Conservation (phyloP, 2,888 invertebrate species). For the Craniophora ligustri region DNA sequence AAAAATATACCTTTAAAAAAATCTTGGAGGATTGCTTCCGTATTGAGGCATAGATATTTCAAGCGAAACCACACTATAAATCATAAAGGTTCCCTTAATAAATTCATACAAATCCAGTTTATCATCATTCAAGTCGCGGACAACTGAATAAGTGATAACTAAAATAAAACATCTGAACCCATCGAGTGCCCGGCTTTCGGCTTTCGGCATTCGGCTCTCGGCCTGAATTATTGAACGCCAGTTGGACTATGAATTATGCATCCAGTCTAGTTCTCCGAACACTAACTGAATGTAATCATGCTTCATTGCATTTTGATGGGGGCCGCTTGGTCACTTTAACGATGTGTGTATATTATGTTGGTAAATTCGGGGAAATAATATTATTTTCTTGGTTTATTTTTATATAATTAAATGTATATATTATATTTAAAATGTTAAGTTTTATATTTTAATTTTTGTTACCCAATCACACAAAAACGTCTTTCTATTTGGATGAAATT, state of each 20-base stretch:
- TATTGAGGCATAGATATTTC: conserved; percentile 32
- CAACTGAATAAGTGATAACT: conserved; percentile 56
- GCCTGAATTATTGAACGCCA: conserved; percentile 56
- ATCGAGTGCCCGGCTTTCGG: conserved; percentile 46
- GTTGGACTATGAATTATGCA: conserved; percentile 56
- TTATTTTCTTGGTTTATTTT: no score
- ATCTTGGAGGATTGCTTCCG: no score
- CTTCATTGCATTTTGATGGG: conserved; percentile 52
- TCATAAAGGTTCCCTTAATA: conserved; percentile 41
- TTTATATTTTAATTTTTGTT: no score
- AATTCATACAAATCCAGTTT: conserved; percentile 43
- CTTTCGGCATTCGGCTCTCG: conserved; percentile 42
- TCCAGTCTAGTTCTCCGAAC: conserved; percentile 46
- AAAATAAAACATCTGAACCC: conserved; percentile 56
- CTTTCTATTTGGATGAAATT: no score
- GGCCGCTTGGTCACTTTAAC: conserved; percentile 43
- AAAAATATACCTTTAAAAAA: no score
- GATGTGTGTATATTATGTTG: conserved; percentile 20
- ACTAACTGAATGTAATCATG: conserved; percentile 56
- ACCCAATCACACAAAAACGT: no score
- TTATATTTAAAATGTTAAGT: no score
- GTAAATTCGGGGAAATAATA: no score
- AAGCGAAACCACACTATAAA: conserved; percentile 25
- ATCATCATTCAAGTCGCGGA: conserved; percentile 49
- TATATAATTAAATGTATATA: no score